Evolutionary conservation across 2,113 vertebrate genomes (phyloP).

Genomic region (Himantopus leucocephalus): DNA sequence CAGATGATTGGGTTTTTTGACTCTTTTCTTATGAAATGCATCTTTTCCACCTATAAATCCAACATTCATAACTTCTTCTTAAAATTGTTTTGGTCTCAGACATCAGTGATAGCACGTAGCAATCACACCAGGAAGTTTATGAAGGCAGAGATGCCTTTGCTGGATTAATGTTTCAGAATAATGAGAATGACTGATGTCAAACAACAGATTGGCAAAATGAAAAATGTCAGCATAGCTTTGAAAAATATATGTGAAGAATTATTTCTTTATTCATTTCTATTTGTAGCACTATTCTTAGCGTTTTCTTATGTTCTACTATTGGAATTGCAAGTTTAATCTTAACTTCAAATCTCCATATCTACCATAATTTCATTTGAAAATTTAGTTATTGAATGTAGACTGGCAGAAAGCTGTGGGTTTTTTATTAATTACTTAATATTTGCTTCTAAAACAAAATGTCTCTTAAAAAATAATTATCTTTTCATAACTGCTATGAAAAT

Average conservation of each 20-base stretch:
- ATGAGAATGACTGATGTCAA: slow-evolving; percentile 23
- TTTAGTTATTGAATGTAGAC: neutral
- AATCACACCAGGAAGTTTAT: neutral
- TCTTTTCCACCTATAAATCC: neutral
- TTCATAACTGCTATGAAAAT: neutral
- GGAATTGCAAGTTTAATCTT: neutral
- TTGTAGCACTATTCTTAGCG: neutral
- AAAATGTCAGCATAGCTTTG: neutral
- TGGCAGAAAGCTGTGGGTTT: rapidly evolving
- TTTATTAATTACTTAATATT: neutral
- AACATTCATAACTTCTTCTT: neutral
- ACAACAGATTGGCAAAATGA: slow-evolving; percentile 30
- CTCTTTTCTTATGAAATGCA: neutral
- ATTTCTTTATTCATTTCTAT: neutral
- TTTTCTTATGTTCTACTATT: neutral
- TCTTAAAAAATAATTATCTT: neutral
- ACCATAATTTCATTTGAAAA: neutral
- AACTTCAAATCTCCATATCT: neutral
- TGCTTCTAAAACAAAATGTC: neutral
- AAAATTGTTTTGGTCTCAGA: neutral
- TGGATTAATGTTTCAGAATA: slow-evolving; percentile 46
- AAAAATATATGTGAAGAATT: neutral
- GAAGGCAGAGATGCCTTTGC: neutral
- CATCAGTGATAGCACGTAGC: neutral
- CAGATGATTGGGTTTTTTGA: neutral